These are phyloP conservation scores for Podabrus alpinus DNA, from an alignment of 2,888 invertebrate species.

Conservation along the genomic window DNA sequence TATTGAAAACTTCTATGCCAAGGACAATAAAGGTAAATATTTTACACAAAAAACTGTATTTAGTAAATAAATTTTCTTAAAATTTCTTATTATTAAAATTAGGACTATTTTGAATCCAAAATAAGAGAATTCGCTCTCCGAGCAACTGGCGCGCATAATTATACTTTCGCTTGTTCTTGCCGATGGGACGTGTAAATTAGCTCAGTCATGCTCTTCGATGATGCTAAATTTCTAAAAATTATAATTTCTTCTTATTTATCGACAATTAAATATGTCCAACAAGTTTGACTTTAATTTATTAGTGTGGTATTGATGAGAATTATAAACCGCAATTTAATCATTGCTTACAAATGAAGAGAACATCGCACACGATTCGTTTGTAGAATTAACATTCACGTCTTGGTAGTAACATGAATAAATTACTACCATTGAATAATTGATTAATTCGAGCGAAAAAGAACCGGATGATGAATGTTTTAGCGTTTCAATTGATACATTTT, in stretches of 20 bases:
- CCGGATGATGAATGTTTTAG: not conserved
- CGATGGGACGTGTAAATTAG: not conserved
- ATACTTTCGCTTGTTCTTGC: not conserved
- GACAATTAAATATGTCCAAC: not conserved
- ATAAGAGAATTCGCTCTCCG: too few species aligned
- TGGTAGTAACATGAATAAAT: not conserved
- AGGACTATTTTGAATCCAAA: too few species aligned
- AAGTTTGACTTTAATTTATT: not conserved
- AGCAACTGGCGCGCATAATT: not conserved
- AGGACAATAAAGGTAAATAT: too few species aligned
- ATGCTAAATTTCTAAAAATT: not conserved
- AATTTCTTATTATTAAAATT: too few species aligned
- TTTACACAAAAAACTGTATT: too few species aligned
- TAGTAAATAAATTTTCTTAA: too few species aligned
- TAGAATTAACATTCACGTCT: not conserved
- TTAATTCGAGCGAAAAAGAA: not conserved
- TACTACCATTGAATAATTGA: conserved; percentile 2
- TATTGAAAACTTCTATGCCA: too few species aligned
- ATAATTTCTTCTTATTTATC: not conserved
- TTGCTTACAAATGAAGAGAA: not conserved
- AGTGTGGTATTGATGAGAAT: not conserved
- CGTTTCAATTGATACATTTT: not conserved
- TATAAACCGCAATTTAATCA: not conserved
- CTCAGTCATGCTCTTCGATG: not conserved
- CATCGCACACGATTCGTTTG: not conserved